Evolutionary conservation across 2,113 vertebrate species (phyloP), one percentile per base, ranked within the genome.

Genomic region (Bungarus multicinctus): DNA sequence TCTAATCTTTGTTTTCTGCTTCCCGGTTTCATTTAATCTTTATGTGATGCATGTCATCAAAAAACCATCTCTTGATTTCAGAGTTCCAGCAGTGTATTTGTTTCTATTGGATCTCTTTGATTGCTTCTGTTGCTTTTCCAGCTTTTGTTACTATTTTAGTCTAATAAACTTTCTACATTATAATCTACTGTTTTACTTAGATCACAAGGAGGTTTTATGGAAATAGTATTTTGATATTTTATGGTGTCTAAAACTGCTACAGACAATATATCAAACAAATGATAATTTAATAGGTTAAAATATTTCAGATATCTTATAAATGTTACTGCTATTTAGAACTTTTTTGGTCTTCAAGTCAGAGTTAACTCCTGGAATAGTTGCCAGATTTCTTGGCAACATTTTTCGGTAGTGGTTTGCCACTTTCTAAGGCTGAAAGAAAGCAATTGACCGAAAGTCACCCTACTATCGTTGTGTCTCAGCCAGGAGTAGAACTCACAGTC

Each of bases 161-260:
- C 45, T 25, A 92, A 0, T 91, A 60, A 89, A 45, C 86, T 18
- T 69, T 93, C 22, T 90, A 27, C 88, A 16, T 39, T 92, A 2
- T 90, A 95, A 91, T 94, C 30, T 3, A 89, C 0, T 92, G 55
- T 95, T 95, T 94, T 89, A 92, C 91, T 92, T 91, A 88, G 92
- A 91, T 94, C 89, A 0, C 7, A 74, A n/a, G 52, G 88, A 54
- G 4, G 52, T 94, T 91, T 47, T 95, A 91, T 69, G 85, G 50
- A 52, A 4, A 92, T 54, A 90, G n/a, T 11, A 55, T 74, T 39
- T 91, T 5, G 2, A 27, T 86, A 87, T 91, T 45, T 87, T 39
- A 3, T 87, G 50, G 14, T 87, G 50, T 22, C 47, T 69, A 81
- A 34, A 23, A n/a, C 3, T 34, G 92, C 34, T 95, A 12, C 58